These are phyloP conservation scores for Nemopilema nomurai DNA, from an alignment of 30 jellyfish, hydroid and myxozoan genomes.

Conservation along the genomic window DNA sequence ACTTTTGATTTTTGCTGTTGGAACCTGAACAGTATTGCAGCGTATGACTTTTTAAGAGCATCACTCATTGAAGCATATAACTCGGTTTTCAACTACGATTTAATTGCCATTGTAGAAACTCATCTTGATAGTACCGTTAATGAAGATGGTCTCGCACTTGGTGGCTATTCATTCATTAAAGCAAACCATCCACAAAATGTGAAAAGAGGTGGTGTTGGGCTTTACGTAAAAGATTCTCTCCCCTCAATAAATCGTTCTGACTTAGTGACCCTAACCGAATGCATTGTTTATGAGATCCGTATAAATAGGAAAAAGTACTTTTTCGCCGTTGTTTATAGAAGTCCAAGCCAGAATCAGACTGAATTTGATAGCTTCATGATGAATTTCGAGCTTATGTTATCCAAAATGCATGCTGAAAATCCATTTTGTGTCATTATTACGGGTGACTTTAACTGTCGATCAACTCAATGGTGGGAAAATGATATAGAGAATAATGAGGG, in stretches of 20 bases:
- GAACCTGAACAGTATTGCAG: constrained; percentile 62
- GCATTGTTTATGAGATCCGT: constrained; percentile 33
- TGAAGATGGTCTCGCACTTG: constrained; percentile 53
- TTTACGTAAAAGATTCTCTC: constrained; percentile 51
- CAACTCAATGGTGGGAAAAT: constrained; percentile 59
- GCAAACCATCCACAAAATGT: constrained; percentile 73
- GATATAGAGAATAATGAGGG: constrained; percentile 64
- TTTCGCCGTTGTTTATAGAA: constrained; percentile 30
- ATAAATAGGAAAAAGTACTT: constrained; percentile 24
- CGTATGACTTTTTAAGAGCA: constrained; percentile 59
- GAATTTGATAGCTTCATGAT: constrained; percentile 38
- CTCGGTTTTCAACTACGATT: constrained; percentile 63
- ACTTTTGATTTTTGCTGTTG: constrained; percentile 50
- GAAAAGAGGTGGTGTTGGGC: constrained; percentile 60
- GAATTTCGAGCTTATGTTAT: constrained; percentile 36
- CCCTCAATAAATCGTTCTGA: constrained; percentile 46
- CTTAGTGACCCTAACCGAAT: constrained; percentile 51
- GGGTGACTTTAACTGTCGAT: constrained; percentile 61
- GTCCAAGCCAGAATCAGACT: constrained; percentile 54
- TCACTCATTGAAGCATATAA: constrained; percentile 65
- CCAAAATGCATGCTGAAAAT: constrained; percentile 52
- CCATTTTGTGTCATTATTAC: constrained; percentile 63
- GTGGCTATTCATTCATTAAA: constrained; percentile 49
- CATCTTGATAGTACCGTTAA: constrained; percentile 62
- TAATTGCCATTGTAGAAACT: constrained; percentile 65